phyloP scores from a whole-genome alignment of 2,113 vertebrate species.

The Azemiops feae region DNA sequence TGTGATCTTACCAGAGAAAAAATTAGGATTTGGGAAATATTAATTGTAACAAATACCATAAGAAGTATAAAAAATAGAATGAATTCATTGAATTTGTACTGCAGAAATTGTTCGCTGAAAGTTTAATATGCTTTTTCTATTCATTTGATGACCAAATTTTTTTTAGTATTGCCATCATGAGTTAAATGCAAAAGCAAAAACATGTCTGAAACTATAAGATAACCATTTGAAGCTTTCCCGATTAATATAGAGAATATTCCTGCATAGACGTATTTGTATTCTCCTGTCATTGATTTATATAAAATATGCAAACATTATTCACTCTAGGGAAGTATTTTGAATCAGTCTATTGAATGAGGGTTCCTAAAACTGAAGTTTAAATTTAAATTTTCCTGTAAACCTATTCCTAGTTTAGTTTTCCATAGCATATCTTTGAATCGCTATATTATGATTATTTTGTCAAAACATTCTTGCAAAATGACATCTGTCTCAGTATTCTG shows the following conservation, averaged over 20 bases:
- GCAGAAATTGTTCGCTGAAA: neutral
- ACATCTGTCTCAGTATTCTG: neutral
- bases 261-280: neutral
- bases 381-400: neutral
- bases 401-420: neutral
- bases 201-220: neutral
- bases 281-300: neutral
- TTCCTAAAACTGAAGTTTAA: neutral
- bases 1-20: neutral
- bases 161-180: neutral
- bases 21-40: neutral
- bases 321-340: neutral
- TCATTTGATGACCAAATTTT: neutral
- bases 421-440: neutral
- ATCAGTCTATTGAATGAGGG: neutral
- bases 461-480: neutral
- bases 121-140: neutral
- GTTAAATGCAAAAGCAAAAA: neutral
- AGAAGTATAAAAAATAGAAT: neutral
- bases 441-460: neutral
- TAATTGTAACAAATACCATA: neutral
- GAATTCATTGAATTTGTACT: neutral
- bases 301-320: neutral
- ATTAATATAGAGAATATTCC: neutral
- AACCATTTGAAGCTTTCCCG: neutral